Percentiles rank a stretch among this genome's conserved stretches.
These are phyloP conservation scores for Hirudo medicinalis DNA, from an alignment of 1,140 invertebrate genomes.

Conservation along the genomic window DNA sequence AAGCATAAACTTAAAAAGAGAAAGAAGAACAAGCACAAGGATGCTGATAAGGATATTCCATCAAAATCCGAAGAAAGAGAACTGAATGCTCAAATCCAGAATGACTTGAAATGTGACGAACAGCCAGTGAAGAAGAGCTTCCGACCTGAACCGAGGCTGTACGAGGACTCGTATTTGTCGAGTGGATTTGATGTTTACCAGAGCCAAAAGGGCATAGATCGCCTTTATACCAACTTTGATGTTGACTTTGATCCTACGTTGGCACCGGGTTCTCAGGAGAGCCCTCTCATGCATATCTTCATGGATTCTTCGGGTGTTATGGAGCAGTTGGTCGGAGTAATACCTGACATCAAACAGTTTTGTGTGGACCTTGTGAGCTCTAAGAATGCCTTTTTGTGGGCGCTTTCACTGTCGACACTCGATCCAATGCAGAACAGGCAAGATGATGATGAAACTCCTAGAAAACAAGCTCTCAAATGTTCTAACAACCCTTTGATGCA, in stretches of 20 bases:
- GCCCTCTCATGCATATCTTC: slow-evolving; percentile 4
- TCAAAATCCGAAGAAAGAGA: slow-evolving; percentile 7
- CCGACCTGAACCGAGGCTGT: not conserved
- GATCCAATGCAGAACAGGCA: not conserved
- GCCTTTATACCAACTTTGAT: slow-evolving; percentile 5
- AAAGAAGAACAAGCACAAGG: slow-evolving; percentile 6
- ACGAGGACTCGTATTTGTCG: not conserved
- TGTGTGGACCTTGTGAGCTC: not conserved
- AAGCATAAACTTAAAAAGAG: slow-evolving; percentile 10
- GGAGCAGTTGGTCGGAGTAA: slow-evolving; percentile 9
- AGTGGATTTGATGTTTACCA: not conserved
- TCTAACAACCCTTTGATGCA: slow-evolving; percentile 15
- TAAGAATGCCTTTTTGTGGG: slow-evolving; percentile 13
- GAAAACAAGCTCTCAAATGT: slow-evolving; percentile 1
- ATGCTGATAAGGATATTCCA: not conserved
- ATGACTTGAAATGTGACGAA: not conserved
- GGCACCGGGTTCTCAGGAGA: not conserved
- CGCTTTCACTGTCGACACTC: not conserved
- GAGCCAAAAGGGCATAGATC: not conserved
- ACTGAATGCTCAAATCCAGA: not conserved
- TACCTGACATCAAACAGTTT: slow-evolving; percentile 13
- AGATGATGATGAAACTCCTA: not conserved
- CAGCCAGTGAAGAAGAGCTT: not conserved
- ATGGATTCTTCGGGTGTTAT: not conserved
- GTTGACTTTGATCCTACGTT: slow-evolving; percentile 7